phyloP scores from a whole-genome alignment of 2,797 vertebrate genomes.

The Eurystomus glaucurus region DNA sequence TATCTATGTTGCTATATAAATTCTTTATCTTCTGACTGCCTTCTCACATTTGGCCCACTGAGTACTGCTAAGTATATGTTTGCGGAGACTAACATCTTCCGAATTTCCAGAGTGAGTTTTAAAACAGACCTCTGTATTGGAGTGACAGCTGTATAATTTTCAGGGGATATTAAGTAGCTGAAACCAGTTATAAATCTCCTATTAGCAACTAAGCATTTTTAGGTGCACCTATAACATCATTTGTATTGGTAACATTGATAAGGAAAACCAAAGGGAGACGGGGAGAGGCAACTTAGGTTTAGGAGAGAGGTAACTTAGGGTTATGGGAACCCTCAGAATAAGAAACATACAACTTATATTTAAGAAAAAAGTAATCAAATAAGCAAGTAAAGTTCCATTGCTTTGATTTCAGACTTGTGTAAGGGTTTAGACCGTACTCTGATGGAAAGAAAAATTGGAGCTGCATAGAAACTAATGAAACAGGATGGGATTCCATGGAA shows the following conservation, averaged over 20 bases:
- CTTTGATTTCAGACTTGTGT: not conserved
- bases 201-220: not conserved
- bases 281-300: not conserved
- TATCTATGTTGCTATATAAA: not conserved
- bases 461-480: not conserved
- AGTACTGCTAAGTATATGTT: not conserved
- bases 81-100: not conserved
- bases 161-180: not conserved
- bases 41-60: not conserved
- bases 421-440: not conserved
- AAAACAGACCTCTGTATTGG: not conserved
- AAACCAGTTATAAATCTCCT: not conserved
- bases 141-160: not conserved
- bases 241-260: not conserved
- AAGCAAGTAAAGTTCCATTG: not conserved
- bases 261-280: not conserved
- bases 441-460: not conserved
- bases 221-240: not conserved
- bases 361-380: not conserved
- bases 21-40: not conserved
- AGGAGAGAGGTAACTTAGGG: not conserved
- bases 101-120: not conserved
- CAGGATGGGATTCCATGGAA: not conserved
- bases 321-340: not conserved
- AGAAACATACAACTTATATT: not conserved